phyloP scores from a whole-genome alignment of 2,888 invertebrate species.

The Drosophila nigricruria region DNA sequence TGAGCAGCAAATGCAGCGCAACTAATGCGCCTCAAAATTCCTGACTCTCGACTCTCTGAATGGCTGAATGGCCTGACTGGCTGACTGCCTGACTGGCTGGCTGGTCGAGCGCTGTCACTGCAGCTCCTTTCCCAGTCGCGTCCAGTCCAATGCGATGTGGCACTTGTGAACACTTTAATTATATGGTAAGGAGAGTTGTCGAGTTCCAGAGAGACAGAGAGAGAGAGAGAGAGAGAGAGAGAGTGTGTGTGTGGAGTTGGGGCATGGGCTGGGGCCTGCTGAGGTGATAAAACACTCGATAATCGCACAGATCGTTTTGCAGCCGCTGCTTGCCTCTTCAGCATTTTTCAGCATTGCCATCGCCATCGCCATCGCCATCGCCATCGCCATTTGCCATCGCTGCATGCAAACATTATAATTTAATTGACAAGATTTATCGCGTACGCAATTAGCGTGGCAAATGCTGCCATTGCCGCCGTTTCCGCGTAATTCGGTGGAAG shows the following conservation, averaged over 20 bases:
- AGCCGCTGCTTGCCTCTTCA: conserved; percentile 71
- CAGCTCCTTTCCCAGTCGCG: conserved; percentile 50
- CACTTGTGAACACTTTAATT: conserved; percentile 85
- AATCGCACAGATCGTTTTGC: conserved; percentile 83
- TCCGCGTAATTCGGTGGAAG: conserved; percentile 81
- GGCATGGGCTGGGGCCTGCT: conserved; percentile 28
- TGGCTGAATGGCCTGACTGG: conserved; percentile 13
- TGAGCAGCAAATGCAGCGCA: conserved; percentile 83
- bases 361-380: conserved; percentile 15
- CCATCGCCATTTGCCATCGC: conserved; percentile 46
- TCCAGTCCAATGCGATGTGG: conserved; percentile 71
- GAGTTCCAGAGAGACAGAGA: conserved; percentile 10
- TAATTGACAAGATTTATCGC: conserved; percentile 86
- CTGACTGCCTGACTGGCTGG: conserved; percentile 9
- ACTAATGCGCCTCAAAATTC: conserved; percentile 81
- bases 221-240: conserved; percentile 4
- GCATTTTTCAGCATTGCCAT: conserved; percentile 60
- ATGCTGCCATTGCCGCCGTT: conserved; percentile 68
- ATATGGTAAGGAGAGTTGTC: conserved; percentile 64
- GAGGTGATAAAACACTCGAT: conserved; percentile 84
- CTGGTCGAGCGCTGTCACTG: conserved; percentile 43
- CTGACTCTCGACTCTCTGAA: conserved; percentile 48
- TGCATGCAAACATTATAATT: conserved; percentile 85
- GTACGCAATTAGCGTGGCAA: conserved; percentile 84
- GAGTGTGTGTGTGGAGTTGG: background rate